phyloP scores from a whole-genome alignment of 64 coral and sea anemone species.

The Montipora cactus region DNA sequence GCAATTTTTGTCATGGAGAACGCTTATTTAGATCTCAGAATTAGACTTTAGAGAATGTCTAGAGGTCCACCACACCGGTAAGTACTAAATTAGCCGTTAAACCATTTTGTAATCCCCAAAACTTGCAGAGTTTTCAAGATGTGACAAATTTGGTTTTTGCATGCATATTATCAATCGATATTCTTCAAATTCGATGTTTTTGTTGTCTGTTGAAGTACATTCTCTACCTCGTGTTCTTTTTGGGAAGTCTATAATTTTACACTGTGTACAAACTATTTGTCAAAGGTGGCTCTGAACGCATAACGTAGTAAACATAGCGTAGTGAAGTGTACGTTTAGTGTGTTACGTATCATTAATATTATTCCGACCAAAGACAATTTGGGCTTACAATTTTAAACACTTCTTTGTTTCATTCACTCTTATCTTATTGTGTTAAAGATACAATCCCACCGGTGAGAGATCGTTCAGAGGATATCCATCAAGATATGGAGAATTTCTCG shows the following conservation, averaged over 20 bases:
- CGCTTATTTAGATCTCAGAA: background rate
- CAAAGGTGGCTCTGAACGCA: background rate
- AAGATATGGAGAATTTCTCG: constrained; percentile 58
- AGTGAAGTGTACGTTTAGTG: background rate
- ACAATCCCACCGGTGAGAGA: constrained; percentile 36
- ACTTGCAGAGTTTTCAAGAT: background rate
- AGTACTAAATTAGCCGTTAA: background rate
- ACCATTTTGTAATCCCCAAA: background rate
- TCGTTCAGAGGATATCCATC: constrained; percentile 52
- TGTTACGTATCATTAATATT: background rate
- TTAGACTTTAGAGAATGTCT: constrained; percentile 66
- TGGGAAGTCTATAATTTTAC: background rate
- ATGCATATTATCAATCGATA: background rate
- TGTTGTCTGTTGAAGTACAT: background rate
- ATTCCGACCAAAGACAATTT: background rate
- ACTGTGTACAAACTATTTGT: background rate
- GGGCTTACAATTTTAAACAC: background rate
- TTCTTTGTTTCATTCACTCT: background rate
- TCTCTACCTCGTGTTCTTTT: background rate
- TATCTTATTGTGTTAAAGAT: constrained; percentile 60
- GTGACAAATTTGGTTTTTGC: background rate
- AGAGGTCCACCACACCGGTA: constrained; percentile 74
- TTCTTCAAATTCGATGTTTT: background rate
- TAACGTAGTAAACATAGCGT: background rate
- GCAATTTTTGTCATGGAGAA: background rate